These are phyloP conservation scores for Sus scrofa DNA, from an alignment of 2,113 vertebrate genomes.

Conservation along the genomic window DNA sequence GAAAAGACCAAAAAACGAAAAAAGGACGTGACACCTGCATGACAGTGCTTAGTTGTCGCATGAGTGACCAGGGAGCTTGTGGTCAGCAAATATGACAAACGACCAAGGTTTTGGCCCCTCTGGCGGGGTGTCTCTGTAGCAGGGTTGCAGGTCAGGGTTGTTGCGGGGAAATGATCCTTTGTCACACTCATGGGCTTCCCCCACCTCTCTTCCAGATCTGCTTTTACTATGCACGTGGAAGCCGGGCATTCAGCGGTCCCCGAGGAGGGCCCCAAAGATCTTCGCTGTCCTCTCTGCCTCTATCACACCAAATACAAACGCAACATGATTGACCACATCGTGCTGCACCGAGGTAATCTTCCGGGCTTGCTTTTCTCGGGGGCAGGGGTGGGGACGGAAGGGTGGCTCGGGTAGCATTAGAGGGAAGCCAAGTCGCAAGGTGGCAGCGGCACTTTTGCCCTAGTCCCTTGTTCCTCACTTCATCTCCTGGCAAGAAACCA, in stretches of 20 bases:
- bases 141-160: neutral
- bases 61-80: neutral
- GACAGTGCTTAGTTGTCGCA: too few species aligned
- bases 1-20: too few species aligned
- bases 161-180: too few species aligned
- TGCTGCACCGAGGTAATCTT: constrained; percentile 96
- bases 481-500: neutral
- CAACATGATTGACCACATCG: constrained; percentile 99
- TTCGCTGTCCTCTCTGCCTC: constrained; percentile 98
- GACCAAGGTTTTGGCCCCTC: neutral
- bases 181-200: neutral
- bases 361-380: neutral
- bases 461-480: neutral
- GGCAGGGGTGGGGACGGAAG: accelerated
- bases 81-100: neutral
- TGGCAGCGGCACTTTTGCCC: neutral
- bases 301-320: constrained; percentile 99
- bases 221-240: constrained; percentile 97
- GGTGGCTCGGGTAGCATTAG: accelerated
- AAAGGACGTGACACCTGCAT: too few species aligned
- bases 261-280: constrained; percentile 95
- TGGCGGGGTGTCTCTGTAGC: neutral
- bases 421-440: neutral
- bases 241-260: constrained; percentile 93
- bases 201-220: constrained; percentile 90